These are phyloP conservation scores for Nemotelus nigrinus DNA, from an alignment of 2,888 invertebrate species.

Conservation along the genomic window DNA sequence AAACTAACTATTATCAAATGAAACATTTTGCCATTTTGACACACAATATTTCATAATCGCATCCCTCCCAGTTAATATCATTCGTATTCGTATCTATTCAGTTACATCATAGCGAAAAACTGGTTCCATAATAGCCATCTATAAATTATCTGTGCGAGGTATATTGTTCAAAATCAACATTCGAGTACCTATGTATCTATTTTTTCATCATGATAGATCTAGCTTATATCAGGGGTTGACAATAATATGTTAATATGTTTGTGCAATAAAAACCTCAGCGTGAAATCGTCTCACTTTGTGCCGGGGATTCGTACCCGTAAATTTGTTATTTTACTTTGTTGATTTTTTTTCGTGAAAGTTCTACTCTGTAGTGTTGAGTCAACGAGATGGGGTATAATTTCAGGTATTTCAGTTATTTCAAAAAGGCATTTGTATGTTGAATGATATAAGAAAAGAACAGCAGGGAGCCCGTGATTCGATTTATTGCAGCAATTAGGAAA, in stretches of 20 bases:
- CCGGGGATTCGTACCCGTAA: background rate
- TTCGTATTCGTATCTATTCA: background rate
- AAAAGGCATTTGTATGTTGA: background rate
- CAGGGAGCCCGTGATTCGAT: background rate
- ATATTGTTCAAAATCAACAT: no score
- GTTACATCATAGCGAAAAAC: conserved; percentile 7
- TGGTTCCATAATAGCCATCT: conserved; percentile 7
- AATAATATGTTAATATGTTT: conserved; percentile 51
- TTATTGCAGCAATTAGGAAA: conserved; percentile 31
- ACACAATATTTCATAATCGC: conserved; percentile 18
- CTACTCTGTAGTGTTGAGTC: background rate
- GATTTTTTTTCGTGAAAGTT: background rate
- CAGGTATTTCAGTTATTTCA: conserved; percentile 7
- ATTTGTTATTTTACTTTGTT: background rate
- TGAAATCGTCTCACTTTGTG: conserved; percentile 48
- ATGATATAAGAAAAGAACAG: background rate
- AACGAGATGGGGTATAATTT: background rate
- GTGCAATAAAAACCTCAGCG: conserved; percentile 52
- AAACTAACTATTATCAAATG: no score
- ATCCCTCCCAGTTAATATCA: background rate
- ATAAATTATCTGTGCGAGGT: conserved; percentile 17
- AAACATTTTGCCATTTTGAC: background rate
- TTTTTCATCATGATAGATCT: no score
- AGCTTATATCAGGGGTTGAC: conserved; percentile 44
- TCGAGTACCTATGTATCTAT: no score